phyloP scores from a whole-genome alignment of 2,113 vertebrate species.

The Pseudonaja textilis region DNA sequence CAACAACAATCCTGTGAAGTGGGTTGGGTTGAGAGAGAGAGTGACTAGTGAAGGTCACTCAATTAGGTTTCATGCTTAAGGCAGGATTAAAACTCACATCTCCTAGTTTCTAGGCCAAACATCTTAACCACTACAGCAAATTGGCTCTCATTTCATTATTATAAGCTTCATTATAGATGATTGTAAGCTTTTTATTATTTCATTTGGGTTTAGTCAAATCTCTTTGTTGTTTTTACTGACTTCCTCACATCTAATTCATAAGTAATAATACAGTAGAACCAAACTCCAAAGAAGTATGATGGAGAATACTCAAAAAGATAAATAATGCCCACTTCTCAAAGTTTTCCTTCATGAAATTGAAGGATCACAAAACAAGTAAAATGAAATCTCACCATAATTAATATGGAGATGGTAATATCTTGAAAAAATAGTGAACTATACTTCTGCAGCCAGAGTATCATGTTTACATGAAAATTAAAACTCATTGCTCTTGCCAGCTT shows the following conservation, averaged over 20 bases:
- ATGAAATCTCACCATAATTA: conserved; percentile 53
- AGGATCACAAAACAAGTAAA: conserved; percentile 52
- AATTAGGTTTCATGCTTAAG: not conserved
- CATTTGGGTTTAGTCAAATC: conserved; percentile 4
- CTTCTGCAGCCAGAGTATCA: conserved; percentile 43
- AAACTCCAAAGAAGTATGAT: conserved; percentile 41
- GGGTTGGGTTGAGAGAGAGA: not conserved
- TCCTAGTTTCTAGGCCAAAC: not conserved
- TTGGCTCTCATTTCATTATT: not conserved
- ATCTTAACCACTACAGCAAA: not conserved
- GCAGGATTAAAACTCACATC: not conserved
- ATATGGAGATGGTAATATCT: conserved; percentile 50
- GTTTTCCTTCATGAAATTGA: conserved; percentile 58
- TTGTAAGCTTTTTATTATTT: conserved; percentile 16
- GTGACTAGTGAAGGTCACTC: no score
- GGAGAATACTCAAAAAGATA: conserved; percentile 45
- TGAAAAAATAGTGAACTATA: conserved; percentile 46
- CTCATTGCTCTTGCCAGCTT: conserved; percentile 35
- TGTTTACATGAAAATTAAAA: conserved; percentile 53
- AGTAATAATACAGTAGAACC: conserved; percentile 41
- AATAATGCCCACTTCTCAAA: conserved; percentile 54
- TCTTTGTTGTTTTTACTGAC: conserved; percentile 16
- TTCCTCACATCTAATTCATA: not conserved
- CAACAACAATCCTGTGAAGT: not conserved
- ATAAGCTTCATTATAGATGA: not conserved